Conservation (phyloP, 2,113 vertebrate genomes). For the Burhinus bistriatus region DNA sequence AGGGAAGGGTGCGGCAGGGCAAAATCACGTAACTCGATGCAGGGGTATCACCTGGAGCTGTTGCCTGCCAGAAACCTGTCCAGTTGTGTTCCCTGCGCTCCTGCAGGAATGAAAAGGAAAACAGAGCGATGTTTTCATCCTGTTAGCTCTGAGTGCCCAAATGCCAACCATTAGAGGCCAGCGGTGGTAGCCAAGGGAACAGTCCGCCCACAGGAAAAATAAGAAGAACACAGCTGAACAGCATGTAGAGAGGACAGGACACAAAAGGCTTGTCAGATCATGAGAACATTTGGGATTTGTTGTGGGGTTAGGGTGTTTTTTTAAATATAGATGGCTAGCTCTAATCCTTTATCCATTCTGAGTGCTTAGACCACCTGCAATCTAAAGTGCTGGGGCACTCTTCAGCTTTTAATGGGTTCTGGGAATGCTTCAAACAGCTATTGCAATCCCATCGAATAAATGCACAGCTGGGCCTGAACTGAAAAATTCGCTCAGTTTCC, state of each 20-base stretch:
- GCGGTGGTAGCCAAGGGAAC: slow-evolving; percentile 53
- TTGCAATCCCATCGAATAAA: not conserved
- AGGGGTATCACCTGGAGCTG: not conserved
- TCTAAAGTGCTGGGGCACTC: not conserved
- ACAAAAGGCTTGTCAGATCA: not conserved
- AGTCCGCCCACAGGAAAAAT: not conserved
- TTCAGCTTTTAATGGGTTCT: slow-evolving; percentile 31
- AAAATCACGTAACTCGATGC: not conserved
- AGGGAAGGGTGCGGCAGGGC: not conserved
- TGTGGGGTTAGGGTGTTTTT: not conserved
- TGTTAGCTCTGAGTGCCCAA: not conserved
- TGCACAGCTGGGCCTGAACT: not conserved
- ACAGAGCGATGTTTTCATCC: not conserved
- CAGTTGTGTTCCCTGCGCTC: not conserved
- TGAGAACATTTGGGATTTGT: not conserved
- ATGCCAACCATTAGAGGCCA: slow-evolving; percentile 3
- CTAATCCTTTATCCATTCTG: not conserved
- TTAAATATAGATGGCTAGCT: not conserved
- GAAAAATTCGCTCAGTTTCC: not conserved
- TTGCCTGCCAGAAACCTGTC: not conserved
- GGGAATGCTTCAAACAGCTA: not conserved
- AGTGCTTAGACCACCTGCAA: not conserved
- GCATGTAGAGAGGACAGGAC: not conserved
- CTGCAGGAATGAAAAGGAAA: not conserved
- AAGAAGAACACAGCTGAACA: not conserved